Conservation (phyloP, 2,113 vertebrate species). For the Azemiops feae region DNA sequence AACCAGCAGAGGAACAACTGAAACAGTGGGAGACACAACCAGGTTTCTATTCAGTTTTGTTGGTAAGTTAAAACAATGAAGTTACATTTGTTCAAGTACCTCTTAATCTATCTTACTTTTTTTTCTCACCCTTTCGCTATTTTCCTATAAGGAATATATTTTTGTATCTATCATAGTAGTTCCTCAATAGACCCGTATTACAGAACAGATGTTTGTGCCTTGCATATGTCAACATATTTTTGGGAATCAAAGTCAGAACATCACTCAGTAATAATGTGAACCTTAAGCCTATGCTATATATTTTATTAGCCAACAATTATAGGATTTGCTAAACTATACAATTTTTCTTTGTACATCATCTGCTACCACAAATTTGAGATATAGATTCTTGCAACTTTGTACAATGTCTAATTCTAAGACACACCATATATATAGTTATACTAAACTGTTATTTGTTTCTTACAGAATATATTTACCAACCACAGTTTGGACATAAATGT, state of each 20-base stretch:
- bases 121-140: not conserved
- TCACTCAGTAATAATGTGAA: not conserved
- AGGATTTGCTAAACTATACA: not conserved
- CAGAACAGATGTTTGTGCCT: not conserved
- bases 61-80: constrained; percentile 78
- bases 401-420: not conserved
- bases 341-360: not conserved
- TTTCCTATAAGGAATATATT: not conserved
- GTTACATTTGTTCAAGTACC: constrained; percentile 7
- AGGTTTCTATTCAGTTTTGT: constrained; percentile 92
- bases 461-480: constrained; percentile 95
- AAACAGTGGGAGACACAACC: constrained; percentile 97
- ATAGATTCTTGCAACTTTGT: not conserved
- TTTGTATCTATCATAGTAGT: not conserved
- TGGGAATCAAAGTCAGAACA: not conserved
- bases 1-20: constrained; percentile 94
- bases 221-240: not conserved
- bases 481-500: constrained; percentile 94
- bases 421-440: not conserved
- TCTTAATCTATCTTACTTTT: not conserved
- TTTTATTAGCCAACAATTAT: not conserved
- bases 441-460: not conserved
- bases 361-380: not conserved
- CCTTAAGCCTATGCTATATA: not conserved
- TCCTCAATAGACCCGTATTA: not conserved